Evolutionary conservation across 2,888 invertebrate genomes (phyloP).

Genomic region (Epinotia ramella): DNA sequence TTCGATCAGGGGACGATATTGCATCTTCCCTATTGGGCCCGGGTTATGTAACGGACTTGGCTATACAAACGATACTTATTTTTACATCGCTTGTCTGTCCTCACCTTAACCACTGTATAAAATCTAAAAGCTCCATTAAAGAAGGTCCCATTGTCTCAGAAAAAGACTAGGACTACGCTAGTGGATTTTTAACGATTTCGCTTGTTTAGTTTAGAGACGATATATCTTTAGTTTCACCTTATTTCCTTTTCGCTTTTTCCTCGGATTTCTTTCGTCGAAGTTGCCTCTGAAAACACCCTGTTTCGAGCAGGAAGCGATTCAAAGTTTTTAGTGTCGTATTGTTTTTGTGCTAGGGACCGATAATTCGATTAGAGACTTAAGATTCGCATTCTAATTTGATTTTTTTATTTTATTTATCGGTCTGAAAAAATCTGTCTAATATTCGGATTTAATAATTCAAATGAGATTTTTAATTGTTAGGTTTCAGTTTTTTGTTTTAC

Average conservation of each 20-base stretch:
- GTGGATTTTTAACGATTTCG: constrained; percentile 21
- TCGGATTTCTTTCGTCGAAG: neutral
- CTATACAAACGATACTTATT: neutral
- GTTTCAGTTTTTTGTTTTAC: too few species aligned
- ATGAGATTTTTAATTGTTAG: too few species aligned
- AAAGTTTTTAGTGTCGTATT: neutral
- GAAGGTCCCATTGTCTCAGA: neutral
- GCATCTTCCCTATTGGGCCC: too few species aligned
- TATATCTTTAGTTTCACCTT: constrained; percentile 16
- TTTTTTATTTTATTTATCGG: too few species aligned
- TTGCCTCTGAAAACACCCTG: neutral
- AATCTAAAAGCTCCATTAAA: constrained; percentile 25
- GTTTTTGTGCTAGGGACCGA: neutral
- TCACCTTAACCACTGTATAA: constrained; percentile 8
- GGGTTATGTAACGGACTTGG: neutral
- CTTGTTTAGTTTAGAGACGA: constrained; percentile 13
- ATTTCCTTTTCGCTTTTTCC: neutral
- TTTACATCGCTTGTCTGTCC: neutral
- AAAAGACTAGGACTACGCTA: constrained; percentile 16
- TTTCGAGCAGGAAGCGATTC: neutral
- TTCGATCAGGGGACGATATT: too few species aligned
- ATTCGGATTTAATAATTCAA: too few species aligned
- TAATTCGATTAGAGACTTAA: neutral
- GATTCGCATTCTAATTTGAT: too few species aligned
- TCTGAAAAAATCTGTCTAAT: too few species aligned